Evolutionary conservation across 2,113 vertebrate genomes (phyloP).

Genomic region (rat (Rattus norvegicus)): GRCr8 NC_086027.1:91825501-91826000

Average conservation of each 20-base stretch:
- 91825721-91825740: not conserved
- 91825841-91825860: not conserved
- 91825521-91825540: not conserved
- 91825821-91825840: constrained; percentile 68
- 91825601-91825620: not conserved
- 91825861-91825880: not conserved
- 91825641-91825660: not conserved
- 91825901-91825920: not conserved
- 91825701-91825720: not conserved
- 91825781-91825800: not conserved
- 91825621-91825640: not conserved
- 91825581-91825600: not conserved
- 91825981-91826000: constrained; percentile 68
- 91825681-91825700: not conserved
- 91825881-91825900: not conserved
- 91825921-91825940: not conserved
- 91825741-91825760: constrained; percentile 84
- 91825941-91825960: not conserved
- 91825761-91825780: constrained; percentile 78
- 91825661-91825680: not conserved
- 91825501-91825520: not conserved
- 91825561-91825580: not conserved
- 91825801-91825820: constrained; percentile 56
- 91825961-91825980: not conserved
- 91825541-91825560: not conserved